These are phyloP conservation scores for Drosophila serrata DNA, from an alignment of 1,140 invertebrate genomes.

Conservation along the genomic window DNA sequence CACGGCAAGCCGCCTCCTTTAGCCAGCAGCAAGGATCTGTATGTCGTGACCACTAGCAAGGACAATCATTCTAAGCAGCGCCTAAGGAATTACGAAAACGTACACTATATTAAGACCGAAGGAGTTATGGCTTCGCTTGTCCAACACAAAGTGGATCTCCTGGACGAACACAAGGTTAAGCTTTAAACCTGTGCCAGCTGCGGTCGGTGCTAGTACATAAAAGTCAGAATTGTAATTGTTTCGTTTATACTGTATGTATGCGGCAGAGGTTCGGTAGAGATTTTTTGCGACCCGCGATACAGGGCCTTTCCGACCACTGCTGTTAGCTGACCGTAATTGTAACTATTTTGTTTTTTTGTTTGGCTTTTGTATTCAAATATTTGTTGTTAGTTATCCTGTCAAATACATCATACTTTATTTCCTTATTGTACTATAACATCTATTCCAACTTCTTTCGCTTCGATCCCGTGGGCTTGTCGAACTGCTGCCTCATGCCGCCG, in stretches of 20 bases:
- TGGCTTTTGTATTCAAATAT: constrained; percentile 3
- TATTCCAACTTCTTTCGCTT: constrained; percentile 88
- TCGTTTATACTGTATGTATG: not conserved
- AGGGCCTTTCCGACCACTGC: too few relatives aligned
- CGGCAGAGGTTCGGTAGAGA: not conserved
- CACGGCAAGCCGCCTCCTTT: constrained; percentile 13
- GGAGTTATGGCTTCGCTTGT: constrained; percentile 64
- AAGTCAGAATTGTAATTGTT: not conserved
- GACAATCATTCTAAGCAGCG: constrained; percentile 7
- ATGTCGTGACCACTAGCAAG: constrained; percentile 31
- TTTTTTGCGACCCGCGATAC: not conserved
- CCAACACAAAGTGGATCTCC: constrained; percentile 27
- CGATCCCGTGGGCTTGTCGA: constrained; percentile 93
- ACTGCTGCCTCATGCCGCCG: constrained; percentile 98
- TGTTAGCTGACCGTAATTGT: constrained; percentile 5
- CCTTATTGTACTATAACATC: not conserved
- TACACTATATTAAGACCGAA: constrained; percentile 52
- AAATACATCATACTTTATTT: constrained; percentile 29
- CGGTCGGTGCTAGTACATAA: not conserved
- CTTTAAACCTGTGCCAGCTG: constrained; percentile 12
- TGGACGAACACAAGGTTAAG: constrained; percentile 22
- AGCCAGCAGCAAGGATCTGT: constrained; percentile 1
- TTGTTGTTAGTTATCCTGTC: constrained; percentile 2
- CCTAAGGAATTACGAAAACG: constrained; percentile 18
- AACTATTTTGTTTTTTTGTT: constrained; percentile 4